Evolutionary conservation across 2,113 vertebrate species (phyloP).

Genomic region (Excalfactoria chinensis): DNA sequence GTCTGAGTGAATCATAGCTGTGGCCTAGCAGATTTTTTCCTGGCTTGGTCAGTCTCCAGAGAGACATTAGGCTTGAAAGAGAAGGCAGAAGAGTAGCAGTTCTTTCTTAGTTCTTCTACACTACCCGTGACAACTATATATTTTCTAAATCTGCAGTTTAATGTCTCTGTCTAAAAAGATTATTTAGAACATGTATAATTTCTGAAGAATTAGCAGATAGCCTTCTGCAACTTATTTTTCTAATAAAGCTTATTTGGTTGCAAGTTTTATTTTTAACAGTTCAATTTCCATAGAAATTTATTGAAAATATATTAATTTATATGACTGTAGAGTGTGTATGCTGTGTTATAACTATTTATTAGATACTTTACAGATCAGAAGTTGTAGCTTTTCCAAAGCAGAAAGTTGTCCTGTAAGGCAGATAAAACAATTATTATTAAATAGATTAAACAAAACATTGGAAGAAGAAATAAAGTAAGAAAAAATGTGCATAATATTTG

Average conservation of each 20-base stretch:
- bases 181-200: not conserved
- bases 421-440: not conserved
- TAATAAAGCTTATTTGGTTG: not conserved
- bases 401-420: not conserved
- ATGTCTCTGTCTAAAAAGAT: not conserved
- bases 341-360: not conserved
- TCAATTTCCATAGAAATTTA: not conserved
- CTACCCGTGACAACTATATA: too few relatives aligned
- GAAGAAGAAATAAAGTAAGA: not conserved
- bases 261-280: not conserved
- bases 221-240: not conserved
- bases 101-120: not conserved
- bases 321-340: not conserved
- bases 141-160: not conserved
- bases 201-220: not conserved
- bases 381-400: not conserved
- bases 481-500: not conserved
- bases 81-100: not conserved
- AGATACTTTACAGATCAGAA: not conserved
- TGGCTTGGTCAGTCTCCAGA: not conserved
- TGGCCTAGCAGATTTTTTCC: not conserved
- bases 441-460: not conserved
- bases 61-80: not conserved
- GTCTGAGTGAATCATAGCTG: not conserved
- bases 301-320: not conserved